Evolutionary conservation across 2,888 invertebrate species (phyloP), one percentile per base, ranked within the genome.

Genomic region (Gnatocerus cornutus): DNA sequence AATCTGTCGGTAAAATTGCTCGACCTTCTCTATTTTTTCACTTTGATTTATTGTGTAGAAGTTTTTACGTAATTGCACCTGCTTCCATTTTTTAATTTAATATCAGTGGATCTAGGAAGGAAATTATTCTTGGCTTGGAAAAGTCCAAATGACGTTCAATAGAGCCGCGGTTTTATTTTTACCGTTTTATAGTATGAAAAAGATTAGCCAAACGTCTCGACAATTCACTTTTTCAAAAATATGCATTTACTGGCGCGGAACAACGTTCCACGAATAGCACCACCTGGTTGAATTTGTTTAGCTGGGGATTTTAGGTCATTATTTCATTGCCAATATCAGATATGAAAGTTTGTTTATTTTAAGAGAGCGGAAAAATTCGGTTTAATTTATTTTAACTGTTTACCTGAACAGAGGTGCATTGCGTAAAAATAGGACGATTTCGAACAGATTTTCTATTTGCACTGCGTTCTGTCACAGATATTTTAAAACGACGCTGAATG

Each of bases 251-350:
- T 39, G 45, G 58, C 37, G 6, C 33, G 13, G 50, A 29, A 21
- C 21, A 21, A 21, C 21, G 21, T 21, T 21, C 21, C 21, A 21
- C 21, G 21, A 21, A 21, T 21, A 21, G 21, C 48, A 21, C 29
- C 63, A 63, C 46, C 63, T 63, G 63, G 16, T 29, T 7, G 33
- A 46, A 48, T 37, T n/a, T n/a, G 12, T 43, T 43, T 8, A 8
- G 7, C 10, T 43, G 10, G 12, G 21, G 21, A 16, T 27, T 58
- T 58, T 27, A 9, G 29, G 58, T 45, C 46, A 48, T 45, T 46
- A 62, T 62, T 62, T 62, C 62, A 62, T 52, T 62, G 62, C 62
- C 62, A 62, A 52, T 62, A 62, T 48, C 61, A 61, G 61, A 61
- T 46, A 58, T n/a, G 16, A n/a, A 13, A 53, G 21, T 33, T 7